A percentile compares a stretch with the other conserved stretches of the same genome.
Conservation (phyloP, 1,140 invertebrate species). For the Elymnias hypermnestra region DNA sequence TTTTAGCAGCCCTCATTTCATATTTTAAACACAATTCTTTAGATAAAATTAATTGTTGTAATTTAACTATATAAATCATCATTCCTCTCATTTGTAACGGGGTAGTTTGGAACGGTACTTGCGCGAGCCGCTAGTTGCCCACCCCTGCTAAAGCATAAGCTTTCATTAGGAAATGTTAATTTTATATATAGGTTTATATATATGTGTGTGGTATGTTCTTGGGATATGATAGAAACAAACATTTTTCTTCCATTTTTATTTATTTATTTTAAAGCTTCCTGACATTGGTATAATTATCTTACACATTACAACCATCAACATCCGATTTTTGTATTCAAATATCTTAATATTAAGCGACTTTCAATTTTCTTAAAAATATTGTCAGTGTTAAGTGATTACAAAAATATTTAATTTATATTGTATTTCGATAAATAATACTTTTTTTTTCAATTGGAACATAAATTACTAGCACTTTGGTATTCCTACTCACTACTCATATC, state of each 20-base stretch:
- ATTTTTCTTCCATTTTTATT: background rate
- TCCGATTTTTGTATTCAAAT: too few species aligned
- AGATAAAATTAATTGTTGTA: too few species aligned
- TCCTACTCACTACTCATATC: conserved; percentile 2
- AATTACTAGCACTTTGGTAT: conserved; percentile 21
- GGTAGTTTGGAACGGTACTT: too few species aligned
- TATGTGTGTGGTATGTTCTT: background rate
- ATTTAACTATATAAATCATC: too few species aligned
- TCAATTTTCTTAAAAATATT: conserved; percentile 16
- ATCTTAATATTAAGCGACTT: background rate
- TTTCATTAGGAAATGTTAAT: too few species aligned
- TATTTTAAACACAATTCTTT: too few species aligned
- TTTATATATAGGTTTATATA: background rate
- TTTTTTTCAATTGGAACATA: conserved; percentile 8
- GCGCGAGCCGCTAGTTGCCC: too few species aligned
- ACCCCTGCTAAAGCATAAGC: too few species aligned
- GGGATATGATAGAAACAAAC: background rate
- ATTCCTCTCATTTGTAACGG: too few species aligned
- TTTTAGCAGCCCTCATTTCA: too few species aligned
- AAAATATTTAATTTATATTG: conserved; percentile 17
- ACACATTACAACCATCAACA: conserved; percentile 1
- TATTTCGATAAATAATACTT: conserved; percentile 2
- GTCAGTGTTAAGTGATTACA: conserved; percentile 13
- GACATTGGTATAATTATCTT: conserved; percentile 17
- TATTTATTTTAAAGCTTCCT: conserved; percentile 21